Conservation (phyloP, 2,113 vertebrate species). For the Microcebus griseorufus region DNA sequence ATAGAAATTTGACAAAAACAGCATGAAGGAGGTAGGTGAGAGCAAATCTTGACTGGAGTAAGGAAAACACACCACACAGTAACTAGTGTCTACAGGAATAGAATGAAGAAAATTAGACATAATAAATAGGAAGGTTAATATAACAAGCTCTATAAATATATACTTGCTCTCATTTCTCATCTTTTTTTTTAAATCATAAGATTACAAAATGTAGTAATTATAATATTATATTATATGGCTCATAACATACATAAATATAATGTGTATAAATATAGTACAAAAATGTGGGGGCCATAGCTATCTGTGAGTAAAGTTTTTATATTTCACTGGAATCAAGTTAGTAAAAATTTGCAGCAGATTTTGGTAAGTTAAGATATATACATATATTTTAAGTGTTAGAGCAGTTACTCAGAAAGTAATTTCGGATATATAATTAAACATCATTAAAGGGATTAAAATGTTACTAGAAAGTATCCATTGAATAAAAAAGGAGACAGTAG, state of each 20-base stretch:
- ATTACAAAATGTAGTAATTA: not conserved
- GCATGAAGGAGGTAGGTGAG: not conserved
- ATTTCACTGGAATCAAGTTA: not conserved
- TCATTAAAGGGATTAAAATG: not conserved
- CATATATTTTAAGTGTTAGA: not conserved
- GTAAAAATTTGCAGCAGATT: not conserved
- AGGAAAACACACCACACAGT: not conserved
- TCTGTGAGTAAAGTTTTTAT: not conserved
- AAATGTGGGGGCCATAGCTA: not conserved
- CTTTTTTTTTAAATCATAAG: not conserved
- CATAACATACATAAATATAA: not conserved
- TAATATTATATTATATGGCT: not conserved
- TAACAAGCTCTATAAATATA: not conserved
- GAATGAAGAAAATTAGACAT: not conserved
- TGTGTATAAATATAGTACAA: not conserved
- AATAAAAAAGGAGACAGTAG: not conserved
- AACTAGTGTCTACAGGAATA: not conserved
- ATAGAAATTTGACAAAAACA: conserved; percentile 39
- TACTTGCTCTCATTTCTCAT: not conserved
- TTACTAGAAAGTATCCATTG: not conserved
- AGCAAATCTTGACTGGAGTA: not conserved
- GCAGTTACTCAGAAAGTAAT: not conserved
- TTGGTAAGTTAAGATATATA: not conserved
- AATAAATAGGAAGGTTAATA: conserved; percentile 13
- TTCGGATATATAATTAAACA: not conserved